phyloP scores from a whole-genome alignment of 2,797 vertebrate species.

The Myiothlypis coronata region DNA sequence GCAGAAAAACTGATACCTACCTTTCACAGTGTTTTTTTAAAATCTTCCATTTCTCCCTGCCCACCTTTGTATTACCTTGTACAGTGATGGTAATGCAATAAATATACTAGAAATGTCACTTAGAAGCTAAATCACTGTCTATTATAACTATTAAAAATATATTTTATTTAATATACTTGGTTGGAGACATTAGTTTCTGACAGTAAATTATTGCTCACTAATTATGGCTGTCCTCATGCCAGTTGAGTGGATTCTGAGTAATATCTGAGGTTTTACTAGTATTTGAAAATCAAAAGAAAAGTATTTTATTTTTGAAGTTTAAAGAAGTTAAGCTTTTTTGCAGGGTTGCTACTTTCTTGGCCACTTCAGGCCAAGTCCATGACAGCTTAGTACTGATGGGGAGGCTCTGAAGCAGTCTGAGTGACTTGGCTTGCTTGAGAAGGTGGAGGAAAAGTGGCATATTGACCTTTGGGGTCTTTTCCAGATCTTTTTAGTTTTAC shows the following conservation, averaged over 20 bases:
- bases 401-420: neutral
- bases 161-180: slow-evolving; percentile 62
- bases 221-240: slow-evolving; percentile 5
- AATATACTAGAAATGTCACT: neutral
- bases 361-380: neutral
- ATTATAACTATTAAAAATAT: slow-evolving; percentile 55
- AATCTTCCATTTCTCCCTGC: slow-evolving; percentile 26
- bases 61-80: slow-evolving; percentile 20
- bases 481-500: neutral
- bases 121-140: slow-evolving; percentile 56
- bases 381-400: neutral
- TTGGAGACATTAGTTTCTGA: slow-evolving; percentile 54
- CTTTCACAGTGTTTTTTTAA: neutral
- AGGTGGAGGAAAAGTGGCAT: neutral
- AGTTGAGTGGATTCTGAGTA: neutral
- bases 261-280: neutral
- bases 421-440: neutral
- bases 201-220: slow-evolving; percentile 46
- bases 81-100: slow-evolving; percentile 34
- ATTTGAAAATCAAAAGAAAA: neutral
- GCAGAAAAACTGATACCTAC: neutral
- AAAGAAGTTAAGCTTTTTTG: neutral
- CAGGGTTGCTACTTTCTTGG: neutral
- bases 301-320: neutral
- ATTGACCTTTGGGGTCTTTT: neutral